phyloP scores from a whole-genome alignment of 2,113 vertebrate genomes.

The Peromyscus californicus region DNA sequence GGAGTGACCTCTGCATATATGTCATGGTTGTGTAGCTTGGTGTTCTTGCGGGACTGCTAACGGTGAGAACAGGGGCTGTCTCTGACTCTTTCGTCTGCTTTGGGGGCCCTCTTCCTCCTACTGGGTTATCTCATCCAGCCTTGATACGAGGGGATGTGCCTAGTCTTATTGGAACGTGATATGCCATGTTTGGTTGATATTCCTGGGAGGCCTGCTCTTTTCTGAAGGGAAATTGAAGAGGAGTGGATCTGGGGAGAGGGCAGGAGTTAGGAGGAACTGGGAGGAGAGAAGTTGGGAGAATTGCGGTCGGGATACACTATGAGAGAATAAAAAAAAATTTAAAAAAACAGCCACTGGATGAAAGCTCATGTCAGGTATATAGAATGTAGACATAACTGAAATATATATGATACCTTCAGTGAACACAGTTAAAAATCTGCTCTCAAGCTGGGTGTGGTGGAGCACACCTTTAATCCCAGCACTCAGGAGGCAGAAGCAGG shows the following conservation, averaged over 20 bases:
- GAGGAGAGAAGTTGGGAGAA: neutral
- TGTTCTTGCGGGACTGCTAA: neutral
- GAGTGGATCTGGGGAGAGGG: neutral
- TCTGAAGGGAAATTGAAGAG: neutral
- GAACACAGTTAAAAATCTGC: neutral
- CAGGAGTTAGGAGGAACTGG: neutral
- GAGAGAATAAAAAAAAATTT: neutral
- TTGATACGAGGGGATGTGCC: neutral
- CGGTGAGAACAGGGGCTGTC: neutral
- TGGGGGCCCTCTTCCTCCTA: neutral
- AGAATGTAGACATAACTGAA: neutral
- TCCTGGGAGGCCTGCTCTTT: neutral
- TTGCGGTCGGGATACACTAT: neutral
- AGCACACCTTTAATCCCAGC: neutral
- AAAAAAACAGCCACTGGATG: neutral
- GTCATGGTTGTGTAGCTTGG: neutral
- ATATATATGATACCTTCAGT: neutral
- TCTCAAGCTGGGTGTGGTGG: neutral
- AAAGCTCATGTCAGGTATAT: neutral
- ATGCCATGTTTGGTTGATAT: neutral
- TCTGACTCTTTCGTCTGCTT: neutral
- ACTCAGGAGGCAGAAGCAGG: neutral
- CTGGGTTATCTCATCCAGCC: neutral
- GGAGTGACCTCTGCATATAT: neutral
- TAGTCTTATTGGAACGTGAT: neutral